Evolutionary conservation across 1,140 invertebrate genomes (phyloP).

Genomic region (Macrocentrus cingulum): DNA sequence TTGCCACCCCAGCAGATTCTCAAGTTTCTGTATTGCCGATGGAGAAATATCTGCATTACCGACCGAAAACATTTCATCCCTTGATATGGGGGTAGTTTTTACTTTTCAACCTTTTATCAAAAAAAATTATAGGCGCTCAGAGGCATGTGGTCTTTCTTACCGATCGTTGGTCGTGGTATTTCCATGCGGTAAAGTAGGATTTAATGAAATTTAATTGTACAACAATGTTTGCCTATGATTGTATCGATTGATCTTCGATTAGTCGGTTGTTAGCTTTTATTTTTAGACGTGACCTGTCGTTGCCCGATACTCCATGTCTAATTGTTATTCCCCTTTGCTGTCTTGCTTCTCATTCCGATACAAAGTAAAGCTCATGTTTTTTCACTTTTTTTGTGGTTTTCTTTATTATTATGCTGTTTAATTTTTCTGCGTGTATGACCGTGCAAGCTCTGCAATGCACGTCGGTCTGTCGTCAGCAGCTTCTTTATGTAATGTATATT

Average conservation of each 20-base stretch:
- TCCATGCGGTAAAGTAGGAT: not conserved
- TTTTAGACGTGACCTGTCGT: constrained; percentile 41
- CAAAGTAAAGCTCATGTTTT: not conserved
- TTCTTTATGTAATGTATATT: constrained; percentile 1
- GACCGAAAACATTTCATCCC: too few species aligned
- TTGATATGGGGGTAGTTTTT: too few species aligned
- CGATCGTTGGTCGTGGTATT: not conserved
- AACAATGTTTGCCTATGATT: constrained; percentile 14
- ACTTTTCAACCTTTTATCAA: too few species aligned
- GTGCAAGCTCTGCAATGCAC: not conserved
- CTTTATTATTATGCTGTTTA: not conserved
- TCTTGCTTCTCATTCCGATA: not conserved
- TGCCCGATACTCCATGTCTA: constrained; percentile 36
- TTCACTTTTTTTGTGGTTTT: not conserved
- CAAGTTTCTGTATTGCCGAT: too few species aligned
- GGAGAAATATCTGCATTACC: too few species aligned
- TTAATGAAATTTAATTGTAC: not conserved
- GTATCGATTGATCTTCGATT: constrained; percentile 50
- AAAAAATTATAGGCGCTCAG: too few species aligned
- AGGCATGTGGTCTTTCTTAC: too few species aligned
- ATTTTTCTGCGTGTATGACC: constrained; percentile 12
- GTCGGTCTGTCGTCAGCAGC: constrained; percentile 5
- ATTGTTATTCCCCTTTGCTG: constrained; percentile 30
- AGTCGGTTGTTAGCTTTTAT: constrained; percentile 41
- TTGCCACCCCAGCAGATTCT: too few species aligned